A percentile compares a stretch with the other conserved stretches of the same genome.
Conservation (phyloP, 1,140 invertebrate species). For the Ceratosolen fusciceps region DNA sequence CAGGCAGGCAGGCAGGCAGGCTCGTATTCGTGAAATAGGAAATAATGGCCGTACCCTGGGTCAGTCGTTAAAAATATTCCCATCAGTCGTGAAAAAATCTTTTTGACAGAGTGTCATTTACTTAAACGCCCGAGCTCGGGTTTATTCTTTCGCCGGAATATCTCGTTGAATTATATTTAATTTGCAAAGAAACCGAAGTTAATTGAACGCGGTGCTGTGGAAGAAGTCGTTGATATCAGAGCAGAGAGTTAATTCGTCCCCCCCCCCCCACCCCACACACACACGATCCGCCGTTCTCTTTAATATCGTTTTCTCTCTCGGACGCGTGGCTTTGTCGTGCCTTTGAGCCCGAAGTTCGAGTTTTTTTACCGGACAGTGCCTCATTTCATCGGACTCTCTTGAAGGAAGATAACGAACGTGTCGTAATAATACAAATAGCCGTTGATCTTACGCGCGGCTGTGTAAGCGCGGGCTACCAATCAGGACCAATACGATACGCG, state of each 20-base stretch:
- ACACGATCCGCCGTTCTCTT: too few relatives aligned
- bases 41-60: too few relatives aligned
- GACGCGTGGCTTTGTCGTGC: conserved; percentile 22
- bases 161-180: background rate
- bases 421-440: conserved; percentile 12
- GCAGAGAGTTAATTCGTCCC: conserved; percentile 34
- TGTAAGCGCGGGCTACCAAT: background rate
- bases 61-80: too few relatives aligned
- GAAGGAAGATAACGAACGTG: conserved; percentile 28
- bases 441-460: background rate
- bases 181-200: conserved; percentile 20
- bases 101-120: too few relatives aligned
- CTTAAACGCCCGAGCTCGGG: too few relatives aligned
- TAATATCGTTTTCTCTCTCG: background rate
- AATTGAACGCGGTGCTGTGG: conserved; percentile 24
- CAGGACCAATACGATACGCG: too few relatives aligned
- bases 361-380: conserved; percentile 20
- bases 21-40: too few relatives aligned
- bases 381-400: conserved; percentile 23
- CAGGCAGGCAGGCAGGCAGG: too few relatives aligned
- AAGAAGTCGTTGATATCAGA: background rate
- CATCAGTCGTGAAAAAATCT: too few relatives aligned
- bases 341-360: background rate
- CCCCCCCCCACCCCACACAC: background rate
- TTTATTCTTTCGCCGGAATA: too few relatives aligned